A percentile compares a stretch with the other conserved stretches of the same genome.
Conservation (phyloP, 2,113 vertebrate species). For the Mesitornis unicolor region DNA sequence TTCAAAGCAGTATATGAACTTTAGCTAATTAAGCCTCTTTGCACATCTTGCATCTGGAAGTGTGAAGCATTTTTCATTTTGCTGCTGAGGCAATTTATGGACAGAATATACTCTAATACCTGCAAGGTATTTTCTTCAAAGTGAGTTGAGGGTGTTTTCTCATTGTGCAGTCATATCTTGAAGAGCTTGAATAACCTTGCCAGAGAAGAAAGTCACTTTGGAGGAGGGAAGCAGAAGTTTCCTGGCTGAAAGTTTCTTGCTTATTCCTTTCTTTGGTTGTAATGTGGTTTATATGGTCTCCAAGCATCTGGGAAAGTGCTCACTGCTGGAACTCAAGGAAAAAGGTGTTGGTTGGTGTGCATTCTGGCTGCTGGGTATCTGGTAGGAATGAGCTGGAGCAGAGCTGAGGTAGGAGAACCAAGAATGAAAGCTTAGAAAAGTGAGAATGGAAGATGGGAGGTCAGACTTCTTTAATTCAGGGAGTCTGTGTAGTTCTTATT, state of each 20-base stretch:
- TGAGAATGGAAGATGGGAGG: neutral
- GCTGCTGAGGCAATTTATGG: neutral
- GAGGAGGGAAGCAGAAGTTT: neutral
- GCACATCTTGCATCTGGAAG: neutral
- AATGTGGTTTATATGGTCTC: neutral
- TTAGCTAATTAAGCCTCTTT: slow-evolving; percentile 19
- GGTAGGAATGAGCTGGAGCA: neutral
- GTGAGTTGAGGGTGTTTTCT: neutral
- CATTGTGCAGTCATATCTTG: neutral
- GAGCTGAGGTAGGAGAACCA: neutral
- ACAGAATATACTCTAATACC: neutral
- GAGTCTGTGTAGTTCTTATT: neutral
- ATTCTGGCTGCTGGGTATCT: neutral
- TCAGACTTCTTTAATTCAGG: neutral
- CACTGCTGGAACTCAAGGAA: neutral
- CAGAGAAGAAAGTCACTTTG: neutral
- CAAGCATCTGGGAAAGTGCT: neutral
- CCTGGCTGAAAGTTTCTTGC: neutral
- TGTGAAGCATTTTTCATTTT: slow-evolving; percentile 8
- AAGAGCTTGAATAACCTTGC: neutral
- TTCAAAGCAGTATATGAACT: slow-evolving; percentile 23
- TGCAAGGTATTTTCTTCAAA: slow-evolving; percentile 31
- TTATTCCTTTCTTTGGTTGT: neutral
- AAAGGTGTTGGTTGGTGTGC: neutral
- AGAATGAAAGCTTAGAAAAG: neutral